Percentiles rank a stretch among this genome's conserved stretches.
Conservation (phyloP, 2,888 invertebrate species). For the Scelioninae gen. 2 region DNA sequence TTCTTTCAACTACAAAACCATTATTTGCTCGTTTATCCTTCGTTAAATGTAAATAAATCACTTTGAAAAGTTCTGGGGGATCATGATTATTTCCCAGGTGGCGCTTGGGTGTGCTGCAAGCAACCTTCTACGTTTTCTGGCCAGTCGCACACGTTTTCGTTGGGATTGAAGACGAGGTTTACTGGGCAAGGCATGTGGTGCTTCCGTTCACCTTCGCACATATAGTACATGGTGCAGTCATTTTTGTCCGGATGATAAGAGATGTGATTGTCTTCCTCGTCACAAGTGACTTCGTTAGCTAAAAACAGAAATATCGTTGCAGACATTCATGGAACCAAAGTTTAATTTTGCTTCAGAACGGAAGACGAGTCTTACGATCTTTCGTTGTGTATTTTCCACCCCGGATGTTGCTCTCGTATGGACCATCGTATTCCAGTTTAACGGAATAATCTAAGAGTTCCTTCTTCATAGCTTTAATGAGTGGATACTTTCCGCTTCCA, state of each 20-base stretch:
- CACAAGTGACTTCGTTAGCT: conserved; percentile 93
- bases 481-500: conserved; percentile 92
- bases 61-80: conserved; percentile 8
- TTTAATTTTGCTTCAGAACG: too few species aligned
- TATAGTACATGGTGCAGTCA: conserved; percentile 95
- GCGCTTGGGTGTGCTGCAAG: conserved; percentile 82
- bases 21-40: conserved; percentile 37
- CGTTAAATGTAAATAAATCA: conserved; percentile 33
- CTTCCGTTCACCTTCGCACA: conserved; percentile 96
- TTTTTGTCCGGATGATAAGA: conserved; percentile 93
- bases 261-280: conserved; percentile 96
- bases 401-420: conserved; percentile 84
- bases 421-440: conserved; percentile 88
- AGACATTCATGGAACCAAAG: too few species aligned
- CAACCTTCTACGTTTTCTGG: conserved; percentile 96
- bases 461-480: conserved; percentile 90
- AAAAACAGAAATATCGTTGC: conserved; percentile 67
- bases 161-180: conserved; percentile 93
- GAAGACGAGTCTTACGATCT: conserved; percentile 94
- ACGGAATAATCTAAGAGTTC: conserved; percentile 90
- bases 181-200: conserved; percentile 97
- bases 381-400: conserved; percentile 90
- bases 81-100: conserved; percentile 74
- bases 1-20: conserved; percentile 39
- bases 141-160: conserved; percentile 97